phyloP scores from a whole-genome alignment of 2,113 vertebrate species.

The Holacanthus passer region DNA sequence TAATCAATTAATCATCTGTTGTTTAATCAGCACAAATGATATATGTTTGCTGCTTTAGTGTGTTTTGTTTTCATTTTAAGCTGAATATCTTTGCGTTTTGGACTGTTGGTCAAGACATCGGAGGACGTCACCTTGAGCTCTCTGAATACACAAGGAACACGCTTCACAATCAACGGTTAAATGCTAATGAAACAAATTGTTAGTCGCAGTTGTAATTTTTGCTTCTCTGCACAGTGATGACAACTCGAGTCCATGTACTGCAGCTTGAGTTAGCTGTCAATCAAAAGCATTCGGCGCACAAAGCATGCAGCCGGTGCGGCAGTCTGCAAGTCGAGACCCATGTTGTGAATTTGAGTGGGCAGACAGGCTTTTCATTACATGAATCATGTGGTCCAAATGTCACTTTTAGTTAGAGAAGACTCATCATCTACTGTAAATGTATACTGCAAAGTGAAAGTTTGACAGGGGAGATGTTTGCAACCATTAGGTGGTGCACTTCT shows the following conservation, averaged over 20 bases:
- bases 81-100: not conserved
- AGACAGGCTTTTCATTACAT: not conserved
- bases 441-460: conserved; percentile 16
- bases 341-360: not conserved
- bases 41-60: not conserved
- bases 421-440: conserved; percentile 7
- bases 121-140: not conserved
- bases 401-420: not conserved
- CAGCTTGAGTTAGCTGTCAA: conserved; percentile 2
- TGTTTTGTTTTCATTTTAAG: not conserved
- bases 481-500: conserved; percentile 87
- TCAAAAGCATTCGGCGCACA: not conserved
- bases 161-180: not conserved
- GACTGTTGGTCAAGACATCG: not conserved
- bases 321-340: not conserved
- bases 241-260: not conserved
- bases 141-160: not conserved
- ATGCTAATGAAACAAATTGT: not conserved
- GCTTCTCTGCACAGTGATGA: not conserved
- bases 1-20: not conserved
- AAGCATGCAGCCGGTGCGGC: not conserved
- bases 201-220: not conserved
- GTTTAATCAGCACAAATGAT: not conserved
- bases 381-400: conserved; percentile 19
- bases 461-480: conserved; percentile 39